Evolutionary conservation across 1,140 invertebrate species (phyloP), one percentile per base, ranked within the genome.

Genomic region (Neodiprion virginianus): DNA sequence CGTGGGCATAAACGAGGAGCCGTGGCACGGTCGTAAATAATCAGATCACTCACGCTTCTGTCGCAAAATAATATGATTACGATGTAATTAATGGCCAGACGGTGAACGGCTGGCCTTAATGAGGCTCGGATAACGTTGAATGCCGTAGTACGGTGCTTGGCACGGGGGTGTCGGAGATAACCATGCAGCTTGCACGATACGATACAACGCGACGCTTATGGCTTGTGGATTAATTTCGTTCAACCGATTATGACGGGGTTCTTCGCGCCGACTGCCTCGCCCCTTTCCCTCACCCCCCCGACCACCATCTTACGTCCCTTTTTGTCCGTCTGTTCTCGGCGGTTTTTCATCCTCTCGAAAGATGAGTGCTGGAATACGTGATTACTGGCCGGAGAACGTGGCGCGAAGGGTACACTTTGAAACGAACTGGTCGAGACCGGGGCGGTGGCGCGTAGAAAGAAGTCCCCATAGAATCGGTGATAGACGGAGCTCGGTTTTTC

Each of bases 201-300:
- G n/a, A 61, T 17, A 40, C 28, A 40, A 40, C 28, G 28, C n/a
- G 53, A 7, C 53, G 53, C n/a, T 14, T 12, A 61, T 61, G 53
- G 53, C 53, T 61, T 61, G 4, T 61, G 53, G 53, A 61, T 61
- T 61, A 61, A 61, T 61, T 61, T 61, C 11, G 53, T 61, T 61
- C 53, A 12, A 4, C 11, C 4, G 53, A 61, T 61, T 61, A 61
- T 8, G 53, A 61, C 8, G 53, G 5, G 1, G 1, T 40, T 40
- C 28, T 40, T 40, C 28, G 28, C 28, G 28, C 28, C 28, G 5
- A 40, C 28, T 5, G 2, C 28, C 28, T 40, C 28, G 5, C 28
- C 28, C 28, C 5, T 5, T 40, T 5, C 28, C 28, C 2, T 1
- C 28, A 2, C 28, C 28, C 1, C 28, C 17, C 17, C 17, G 17